These are phyloP conservation scores for Dreissena polymorpha DNA, from an alignment of 1,140 invertebrate species.

Conservation along the genomic window DNA sequence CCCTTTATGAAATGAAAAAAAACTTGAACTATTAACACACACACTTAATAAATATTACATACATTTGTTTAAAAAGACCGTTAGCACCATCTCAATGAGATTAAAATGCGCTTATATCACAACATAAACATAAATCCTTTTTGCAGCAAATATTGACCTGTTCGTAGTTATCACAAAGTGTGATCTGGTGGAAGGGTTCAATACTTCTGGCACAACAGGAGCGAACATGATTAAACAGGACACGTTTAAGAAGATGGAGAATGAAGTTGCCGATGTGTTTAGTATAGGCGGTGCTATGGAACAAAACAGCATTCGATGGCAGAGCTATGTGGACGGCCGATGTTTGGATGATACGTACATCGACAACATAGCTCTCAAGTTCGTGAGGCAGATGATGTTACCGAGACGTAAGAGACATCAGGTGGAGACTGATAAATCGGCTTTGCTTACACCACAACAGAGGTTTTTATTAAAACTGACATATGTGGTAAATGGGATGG, in stretches of 20 bases:
- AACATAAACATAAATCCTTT: not conserved
- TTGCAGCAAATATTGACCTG: conserved; percentile 21
- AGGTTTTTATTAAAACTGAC: too few species aligned
- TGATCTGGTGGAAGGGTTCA: conserved; percentile 3
- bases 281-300: conserved; percentile 9
- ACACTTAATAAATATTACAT: too few species aligned
- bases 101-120: not conserved
- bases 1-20: too few species aligned
- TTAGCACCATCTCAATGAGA: not conserved
- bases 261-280: conserved; percentile 2
- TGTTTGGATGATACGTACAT: conserved; percentile 12
- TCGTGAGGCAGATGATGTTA: conserved; percentile 8
- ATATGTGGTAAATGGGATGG: too few species aligned
- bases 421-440: too few species aligned
- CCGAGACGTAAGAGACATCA: not conserved
- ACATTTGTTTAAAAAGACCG: too few species aligned
- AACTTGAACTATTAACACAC: too few species aligned
- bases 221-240: not conserved
- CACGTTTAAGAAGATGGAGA: not conserved
- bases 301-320: conserved; percentile 19
- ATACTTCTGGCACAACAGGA: not conserved
- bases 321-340: conserved; percentile 5
- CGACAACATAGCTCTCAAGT: conserved; percentile 28
- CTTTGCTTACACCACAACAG: too few species aligned
- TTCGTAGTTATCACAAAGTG: conserved; percentile 36